phyloP scores from a whole-genome alignment of 2,113 vertebrate species.

The Heloderma charlesbogerti region DNA sequence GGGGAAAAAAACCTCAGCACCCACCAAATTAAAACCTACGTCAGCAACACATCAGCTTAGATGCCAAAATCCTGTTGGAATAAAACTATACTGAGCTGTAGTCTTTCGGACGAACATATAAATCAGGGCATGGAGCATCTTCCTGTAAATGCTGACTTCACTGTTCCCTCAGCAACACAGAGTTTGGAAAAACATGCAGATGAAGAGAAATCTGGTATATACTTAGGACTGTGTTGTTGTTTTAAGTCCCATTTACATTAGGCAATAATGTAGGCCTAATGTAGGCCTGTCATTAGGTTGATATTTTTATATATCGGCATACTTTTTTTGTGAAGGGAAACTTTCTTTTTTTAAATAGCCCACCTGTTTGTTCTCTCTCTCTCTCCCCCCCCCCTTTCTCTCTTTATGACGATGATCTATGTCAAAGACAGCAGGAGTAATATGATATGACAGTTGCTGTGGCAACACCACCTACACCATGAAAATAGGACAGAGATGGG shows the following conservation, averaged over 20 bases:
- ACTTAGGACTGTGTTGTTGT: neutral
- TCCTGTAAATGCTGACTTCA: constrained; percentile 19
- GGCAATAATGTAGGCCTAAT: constrained; percentile 5
- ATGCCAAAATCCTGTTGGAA: neutral
- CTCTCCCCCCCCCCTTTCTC: no score
- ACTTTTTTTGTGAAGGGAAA: neutral
- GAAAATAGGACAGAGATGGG: constrained; percentile 74
- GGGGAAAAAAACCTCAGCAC: no score
- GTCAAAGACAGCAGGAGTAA: constrained; percentile 77
- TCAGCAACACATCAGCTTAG: no score
- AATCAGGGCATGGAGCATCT: constrained; percentile 18
- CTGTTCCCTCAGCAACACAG: constrained; percentile 43
- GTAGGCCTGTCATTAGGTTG: no score
- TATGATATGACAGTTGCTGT: constrained; percentile 80
- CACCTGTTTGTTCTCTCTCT: neutral
- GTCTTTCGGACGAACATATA: constrained; percentile 19
- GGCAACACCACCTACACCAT: constrained; percentile 80
- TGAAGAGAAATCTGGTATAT: constrained; percentile 37
- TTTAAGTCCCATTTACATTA: neutral
- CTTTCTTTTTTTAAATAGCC: neutral
- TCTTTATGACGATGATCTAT: constrained; percentile 41
- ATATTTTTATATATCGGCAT: neutral
- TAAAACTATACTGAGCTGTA: neutral
- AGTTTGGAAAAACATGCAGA: neutral
- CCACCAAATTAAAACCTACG: no score